Base-by-base conservation (phyloP, 2,888 invertebrate genomes). In the Arge pagana region DNA sequence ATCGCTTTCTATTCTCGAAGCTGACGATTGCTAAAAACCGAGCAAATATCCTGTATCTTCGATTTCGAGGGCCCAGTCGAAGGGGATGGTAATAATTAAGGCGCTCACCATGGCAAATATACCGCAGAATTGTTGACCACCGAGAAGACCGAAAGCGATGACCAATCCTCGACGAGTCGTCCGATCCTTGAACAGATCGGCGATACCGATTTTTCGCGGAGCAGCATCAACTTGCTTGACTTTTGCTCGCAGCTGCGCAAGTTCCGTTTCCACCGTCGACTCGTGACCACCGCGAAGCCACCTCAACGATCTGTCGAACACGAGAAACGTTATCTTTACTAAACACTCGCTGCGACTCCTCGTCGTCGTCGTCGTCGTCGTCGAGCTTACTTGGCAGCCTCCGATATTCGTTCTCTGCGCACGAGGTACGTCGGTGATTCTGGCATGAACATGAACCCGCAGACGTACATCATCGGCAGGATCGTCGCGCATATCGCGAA, bases 401-500 rank as follows among this genome's bases (percentile, higher is more conserved):
- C 81, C 5, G 65, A 63, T 53, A 66, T 61, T 21, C 70, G 70
- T 48, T 75, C 71, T 26, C 63, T 59, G 6, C 70, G 67, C 19
- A 79, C 57, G n/a, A 79, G 65, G 40, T 73, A 79, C 18, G 80
- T 70, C 0, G 85, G 85, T 1, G 83, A 80, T 65, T 85, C 85
- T 3, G 84, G 84, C 55, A 83, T 56, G 42, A 72, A 77, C n/a
- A 74, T 58, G 55, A 81, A 77, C 0, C 71, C 52, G 2, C 74
- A 55, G 4, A 80, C 53, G 35, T 78, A 78, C 0, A 80, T 13
- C 2, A 80, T 40, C 0, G 80, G 76, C 2, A 80, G 48, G 0
- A 76, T 16, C 2, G 79, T 60, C 33, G 78, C 78, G 1, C 76
- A 56, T 3, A 71, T 58, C 5, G 82, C 80, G 37, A 82, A 71